A percentile compares a stretch with the other conserved stretches of the same genome.
Conservation (phyloP, 2,888 invertebrate genomes). For the Diplolepis rosae region DNA sequence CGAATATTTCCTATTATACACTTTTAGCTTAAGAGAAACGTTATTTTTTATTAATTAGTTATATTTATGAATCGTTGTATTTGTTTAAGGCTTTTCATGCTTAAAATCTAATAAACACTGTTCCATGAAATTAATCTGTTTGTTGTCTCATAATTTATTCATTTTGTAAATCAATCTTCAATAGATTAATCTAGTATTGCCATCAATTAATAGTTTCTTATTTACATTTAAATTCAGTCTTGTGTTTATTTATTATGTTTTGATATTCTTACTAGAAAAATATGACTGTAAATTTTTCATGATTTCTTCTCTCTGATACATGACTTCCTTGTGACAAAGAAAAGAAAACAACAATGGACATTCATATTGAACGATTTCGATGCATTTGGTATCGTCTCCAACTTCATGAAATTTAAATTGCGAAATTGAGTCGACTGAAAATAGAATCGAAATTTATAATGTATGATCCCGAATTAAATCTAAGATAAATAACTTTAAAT, state of each 20-base stretch:
- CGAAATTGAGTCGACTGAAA: constrained; percentile 79
- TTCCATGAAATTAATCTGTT: constrained; percentile 1
- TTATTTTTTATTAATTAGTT: constrained; percentile 10
- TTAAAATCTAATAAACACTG: constrained; percentile 13
- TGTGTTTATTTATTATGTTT: not conserved
- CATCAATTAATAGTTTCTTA: not conserved
- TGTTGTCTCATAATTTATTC: not conserved
- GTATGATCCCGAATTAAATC: not conserved
- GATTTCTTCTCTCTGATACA: constrained; percentile 72
- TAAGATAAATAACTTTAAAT: not conserved
- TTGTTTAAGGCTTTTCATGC: constrained; percentile 20
- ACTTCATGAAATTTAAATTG: constrained; percentile 77
- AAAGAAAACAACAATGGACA: constrained; percentile 78
- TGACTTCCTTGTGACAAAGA: constrained; percentile 78
- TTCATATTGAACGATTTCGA: constrained; percentile 78
- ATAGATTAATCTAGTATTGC: not conserved
- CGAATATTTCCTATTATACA: constrained; percentile 14
- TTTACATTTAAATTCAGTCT: not conserved
- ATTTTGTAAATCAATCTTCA: not conserved
- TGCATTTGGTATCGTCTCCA: constrained; percentile 75
- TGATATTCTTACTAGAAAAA: constrained; percentile 47
- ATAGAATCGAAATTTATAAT: constrained; percentile 33
- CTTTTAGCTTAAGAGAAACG: constrained; percentile 10
- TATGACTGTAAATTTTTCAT: constrained; percentile 63
- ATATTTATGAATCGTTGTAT: constrained; percentile 5